These are phyloP conservation scores for Empis livida DNA, from an alignment of 2,888 invertebrate genomes.

Conservation along the genomic window DNA sequence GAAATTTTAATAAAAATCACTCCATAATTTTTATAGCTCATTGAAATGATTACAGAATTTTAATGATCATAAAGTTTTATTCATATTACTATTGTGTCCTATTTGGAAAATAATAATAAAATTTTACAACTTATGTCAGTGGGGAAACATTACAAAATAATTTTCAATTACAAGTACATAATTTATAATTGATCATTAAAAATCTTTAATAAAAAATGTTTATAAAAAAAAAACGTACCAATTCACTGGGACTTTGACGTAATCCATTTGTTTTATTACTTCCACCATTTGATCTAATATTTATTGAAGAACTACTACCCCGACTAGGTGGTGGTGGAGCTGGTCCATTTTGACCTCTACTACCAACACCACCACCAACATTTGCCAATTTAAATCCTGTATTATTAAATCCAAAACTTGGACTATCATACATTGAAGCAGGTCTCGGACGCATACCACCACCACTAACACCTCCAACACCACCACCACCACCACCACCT, in stretches of 20 bases:
- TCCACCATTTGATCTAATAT: neutral
- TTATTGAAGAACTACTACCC: neutral
- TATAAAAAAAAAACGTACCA: constrained; percentile 13
- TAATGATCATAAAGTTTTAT: too few species aligned
- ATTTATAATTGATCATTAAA: too few species aligned
- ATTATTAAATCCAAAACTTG: constrained; percentile 7
- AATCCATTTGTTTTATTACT: constrained; percentile 4
- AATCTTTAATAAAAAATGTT: too few species aligned
- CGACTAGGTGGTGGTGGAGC: neutral
- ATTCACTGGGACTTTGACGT: constrained; percentile 19
- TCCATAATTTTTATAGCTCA: too few species aligned
- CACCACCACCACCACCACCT: constrained; percentile 1
- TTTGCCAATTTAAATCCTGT: constrained; percentile 9
- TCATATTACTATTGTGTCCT: too few species aligned
- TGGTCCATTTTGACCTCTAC: neutral
- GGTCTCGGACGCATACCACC: constrained; percentile 10
- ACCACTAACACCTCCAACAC: neutral
- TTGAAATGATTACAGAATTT: too few species aligned
- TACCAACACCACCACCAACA: neutral
- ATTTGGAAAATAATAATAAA: too few species aligned
- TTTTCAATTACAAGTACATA: too few species aligned
- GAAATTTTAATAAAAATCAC: too few species aligned
- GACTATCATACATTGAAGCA: constrained; percentile 17
- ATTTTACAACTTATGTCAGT: too few species aligned
- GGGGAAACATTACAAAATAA: too few species aligned